phyloP scores from a whole-genome alignment of 2,888 invertebrate genomes.

The Synergus laeviventris region DNA sequence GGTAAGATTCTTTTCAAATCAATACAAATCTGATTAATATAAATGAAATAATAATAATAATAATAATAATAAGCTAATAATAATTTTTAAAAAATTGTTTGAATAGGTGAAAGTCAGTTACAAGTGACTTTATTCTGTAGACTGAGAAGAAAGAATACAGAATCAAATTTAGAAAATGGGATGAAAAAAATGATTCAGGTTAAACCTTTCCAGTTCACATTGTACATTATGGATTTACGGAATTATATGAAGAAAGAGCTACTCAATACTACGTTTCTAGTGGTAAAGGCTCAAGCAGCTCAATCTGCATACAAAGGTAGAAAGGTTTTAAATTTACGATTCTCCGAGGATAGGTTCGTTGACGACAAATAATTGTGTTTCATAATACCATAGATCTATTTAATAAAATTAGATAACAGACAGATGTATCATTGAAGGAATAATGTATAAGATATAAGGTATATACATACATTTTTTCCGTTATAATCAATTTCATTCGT shows the following conservation, averaged over 20 bases:
- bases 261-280: constrained; percentile 74
- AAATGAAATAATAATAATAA: neutral
- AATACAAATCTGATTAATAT: neutral
- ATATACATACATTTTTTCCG: no score
- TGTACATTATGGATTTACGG: constrained; percentile 80
- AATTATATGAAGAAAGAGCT: constrained; percentile 78
- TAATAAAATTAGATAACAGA: neutral
- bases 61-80: neutral
- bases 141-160: constrained; percentile 79
- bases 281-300: constrained; percentile 84
- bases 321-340: constrained; percentile 46
- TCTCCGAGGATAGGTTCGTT: constrained; percentile 7
- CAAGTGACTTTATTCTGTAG: constrained; percentile 79
- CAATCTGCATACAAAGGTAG: constrained; percentile 88
- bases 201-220: constrained; percentile 84
- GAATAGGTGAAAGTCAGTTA: constrained; percentile 55
- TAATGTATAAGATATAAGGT: no score
- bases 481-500: neutral
- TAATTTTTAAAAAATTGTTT: neutral
- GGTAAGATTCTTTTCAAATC: constrained; percentile 54
- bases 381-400: neutral
- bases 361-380: constrained; percentile 11
- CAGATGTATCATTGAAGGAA: no score
- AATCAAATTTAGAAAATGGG: constrained; percentile 71
- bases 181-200: constrained; percentile 79